Evolutionary conservation across 2,797 vertebrate genomes (phyloP).

Genomic region (Arrhamphus sclerolepis): DNA sequence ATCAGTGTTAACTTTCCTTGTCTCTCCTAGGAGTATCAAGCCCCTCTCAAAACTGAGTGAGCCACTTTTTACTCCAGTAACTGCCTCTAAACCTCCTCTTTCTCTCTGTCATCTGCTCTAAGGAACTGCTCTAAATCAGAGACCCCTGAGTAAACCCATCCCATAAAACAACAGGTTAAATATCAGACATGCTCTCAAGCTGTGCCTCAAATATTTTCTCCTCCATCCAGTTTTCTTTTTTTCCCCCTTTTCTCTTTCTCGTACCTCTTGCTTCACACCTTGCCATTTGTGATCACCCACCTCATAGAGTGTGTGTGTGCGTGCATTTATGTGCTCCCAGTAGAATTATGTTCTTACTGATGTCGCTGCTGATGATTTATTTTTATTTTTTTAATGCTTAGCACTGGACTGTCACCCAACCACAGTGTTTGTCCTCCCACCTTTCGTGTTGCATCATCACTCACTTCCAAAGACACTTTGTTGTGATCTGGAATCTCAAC

Average conservation of each 20-base stretch:
- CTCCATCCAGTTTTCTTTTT: conserved; percentile 7
- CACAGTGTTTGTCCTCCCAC: conserved; percentile 38
- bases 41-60: conserved; percentile 36
- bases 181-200: not conserved
- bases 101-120: conserved; percentile 39
- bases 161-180: conserved; percentile 52
- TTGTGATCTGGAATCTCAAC: conserved; percentile 21
- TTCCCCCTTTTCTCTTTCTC: conserved; percentile 13
- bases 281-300: conserved; percentile 44
- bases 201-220: not conserved
- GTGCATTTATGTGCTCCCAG: conserved; percentile 51
- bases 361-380: conserved; percentile 14
- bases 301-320: conserved; percentile 51
- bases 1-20: conserved; percentile 40
- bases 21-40: conserved; percentile 61
- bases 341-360: conserved; percentile 31
- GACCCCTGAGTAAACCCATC: conserved; percentile 38
- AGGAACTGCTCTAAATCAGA: conserved; percentile 52
- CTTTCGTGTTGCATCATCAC: conserved; percentile 63
- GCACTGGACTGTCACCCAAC: conserved; percentile 40
- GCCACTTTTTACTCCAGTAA: conserved; percentile 40
- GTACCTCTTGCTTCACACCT: conserved; percentile 46
- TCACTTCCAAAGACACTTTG: conserved; percentile 34
- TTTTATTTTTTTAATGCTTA: not conserved
- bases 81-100: conserved; percentile 49